Evolutionary conservation across 2,888 invertebrate genomes (phyloP).

Genomic region (Limenitis camilla): DNA sequence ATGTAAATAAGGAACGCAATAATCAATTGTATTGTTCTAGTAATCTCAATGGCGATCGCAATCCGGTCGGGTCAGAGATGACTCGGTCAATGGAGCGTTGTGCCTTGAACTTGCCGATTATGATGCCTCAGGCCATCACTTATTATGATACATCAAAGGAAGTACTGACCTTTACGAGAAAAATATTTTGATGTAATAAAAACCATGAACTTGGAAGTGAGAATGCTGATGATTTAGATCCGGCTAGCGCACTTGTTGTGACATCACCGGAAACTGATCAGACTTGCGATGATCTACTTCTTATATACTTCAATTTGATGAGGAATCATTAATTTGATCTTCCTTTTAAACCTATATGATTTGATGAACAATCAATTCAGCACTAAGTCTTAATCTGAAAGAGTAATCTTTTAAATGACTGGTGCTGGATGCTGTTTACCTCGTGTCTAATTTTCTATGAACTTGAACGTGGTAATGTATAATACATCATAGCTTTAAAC

Average conservation of each 20-base stretch:
- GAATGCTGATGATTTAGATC: background rate
- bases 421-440: background rate
- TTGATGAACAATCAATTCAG: no score
- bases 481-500: background rate
- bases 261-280: no score
- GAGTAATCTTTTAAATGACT: no score
- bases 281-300: no score
- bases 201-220: conserved; percentile 3
- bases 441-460: background rate
- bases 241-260: no score
- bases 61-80: conserved; percentile 31
- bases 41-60: background rate
- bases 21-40: background rate
- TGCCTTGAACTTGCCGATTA: conserved; percentile 47
- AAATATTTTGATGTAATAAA: background rate
- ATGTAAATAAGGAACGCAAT: background rate
- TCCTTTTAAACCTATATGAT: no score
- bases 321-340: no score
- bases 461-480: background rate
- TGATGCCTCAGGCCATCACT: conserved; percentile 12
- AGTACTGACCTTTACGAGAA: conserved; percentile 15
- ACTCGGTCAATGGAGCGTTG: conserved; percentile 40
- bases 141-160: conserved; percentile 12
- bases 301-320: no score
- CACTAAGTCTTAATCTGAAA: no score